Evolutionary conservation across 2,888 invertebrate genomes (phyloP), one percentile per base, ranked within the genome.

Genomic region (Trisateles emortualis): DNA sequence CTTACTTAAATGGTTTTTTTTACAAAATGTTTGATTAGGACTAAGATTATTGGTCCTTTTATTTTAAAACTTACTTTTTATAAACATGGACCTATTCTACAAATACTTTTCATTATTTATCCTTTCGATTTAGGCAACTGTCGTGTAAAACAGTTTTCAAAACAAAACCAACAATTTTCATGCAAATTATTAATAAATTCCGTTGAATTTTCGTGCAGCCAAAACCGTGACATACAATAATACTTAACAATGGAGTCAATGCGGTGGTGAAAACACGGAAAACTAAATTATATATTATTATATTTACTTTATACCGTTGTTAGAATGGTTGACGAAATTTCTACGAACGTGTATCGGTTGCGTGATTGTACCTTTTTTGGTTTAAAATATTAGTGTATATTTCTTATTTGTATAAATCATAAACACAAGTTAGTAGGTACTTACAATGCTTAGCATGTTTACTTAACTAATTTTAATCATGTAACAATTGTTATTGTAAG

Each of bases 281-380:
- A 38, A n/a, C 13, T 30, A 32, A 40, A 53, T 51, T 45, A 41
- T 17, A 38, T 19, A 38, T 36, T 29, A 35, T 22, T 14, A 9
- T 22, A 26, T 38, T 41, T 33, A 53, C 9, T 40, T 48, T 42
- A 36, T 40, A 44, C 5, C 19, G 44, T 47, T 54, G 52, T 59
- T 36, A 40, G 16, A 11, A 46, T 6, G 22, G 19, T 36, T 40
- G 30, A 52, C 42, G 2, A 47, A 57, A 51, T 45, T 64, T 60
- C 36, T 5, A 26, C 26, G 60, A 57, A 69, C 17, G 14, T 40
- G 38, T 33, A 38, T 10, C 38, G 42, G 11, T 69, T 1, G 68
- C 65, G 61, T 72, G 72, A n/a, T n/a, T 24, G 10, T 2, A 10
- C 29, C 1, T 26, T 26, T 33, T 24, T 22, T 4, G 3, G 0